Evolutionary conservation across 1,140 invertebrate species (phyloP).

Genomic region (Drosophila subobscura): DNA sequence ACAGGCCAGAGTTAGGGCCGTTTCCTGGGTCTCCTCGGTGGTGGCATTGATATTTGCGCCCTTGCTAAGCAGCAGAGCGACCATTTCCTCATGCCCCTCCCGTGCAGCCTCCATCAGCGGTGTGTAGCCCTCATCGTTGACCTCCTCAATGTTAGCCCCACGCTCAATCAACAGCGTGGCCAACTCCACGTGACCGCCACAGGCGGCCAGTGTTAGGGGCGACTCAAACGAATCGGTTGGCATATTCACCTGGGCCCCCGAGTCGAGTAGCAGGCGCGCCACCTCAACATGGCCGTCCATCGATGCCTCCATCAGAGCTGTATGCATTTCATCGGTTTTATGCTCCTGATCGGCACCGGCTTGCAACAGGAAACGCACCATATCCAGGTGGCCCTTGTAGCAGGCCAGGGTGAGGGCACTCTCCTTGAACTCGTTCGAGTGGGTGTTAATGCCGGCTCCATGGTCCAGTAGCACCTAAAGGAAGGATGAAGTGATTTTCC

Average conservation of each 20-base stretch:
- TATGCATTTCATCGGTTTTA: conserved; percentile 99
- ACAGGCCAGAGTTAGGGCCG: conserved; percentile 97
- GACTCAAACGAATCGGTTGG: conserved; percentile 99
- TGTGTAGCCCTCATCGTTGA: conserved; percentile 99
- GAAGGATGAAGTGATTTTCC: not conserved
- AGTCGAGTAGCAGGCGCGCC: conserved; percentile 95
- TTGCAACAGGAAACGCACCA: conserved; percentile 97
- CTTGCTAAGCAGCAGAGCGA: conserved; percentile 95
- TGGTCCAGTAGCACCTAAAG: conserved; percentile 89
- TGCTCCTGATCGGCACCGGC: conserved; percentile 98
- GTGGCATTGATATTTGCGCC: conserved; percentile 98
- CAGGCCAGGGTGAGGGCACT: conserved; percentile 97
- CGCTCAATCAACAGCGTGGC: conserved; percentile 97
- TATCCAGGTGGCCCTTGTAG: conserved; percentile 98
- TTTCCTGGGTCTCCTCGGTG: conserved; percentile 99
- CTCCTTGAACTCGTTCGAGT: conserved; percentile 99
- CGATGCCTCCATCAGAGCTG: conserved; percentile 99
- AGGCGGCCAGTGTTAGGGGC: conserved; percentile 98
- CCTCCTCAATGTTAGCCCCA: conserved; percentile 99
- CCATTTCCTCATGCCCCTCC: conserved; percentile 99
- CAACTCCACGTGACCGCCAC: conserved; percentile 98
- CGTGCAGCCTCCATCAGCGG: conserved; percentile 99
- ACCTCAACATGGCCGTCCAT: conserved; percentile 99
- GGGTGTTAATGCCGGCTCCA: conserved; percentile 98
- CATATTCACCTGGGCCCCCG: conserved; percentile 99